Conservation (phyloP, 2,113 vertebrate genomes). For the Clarias macrocephalus region DNA sequence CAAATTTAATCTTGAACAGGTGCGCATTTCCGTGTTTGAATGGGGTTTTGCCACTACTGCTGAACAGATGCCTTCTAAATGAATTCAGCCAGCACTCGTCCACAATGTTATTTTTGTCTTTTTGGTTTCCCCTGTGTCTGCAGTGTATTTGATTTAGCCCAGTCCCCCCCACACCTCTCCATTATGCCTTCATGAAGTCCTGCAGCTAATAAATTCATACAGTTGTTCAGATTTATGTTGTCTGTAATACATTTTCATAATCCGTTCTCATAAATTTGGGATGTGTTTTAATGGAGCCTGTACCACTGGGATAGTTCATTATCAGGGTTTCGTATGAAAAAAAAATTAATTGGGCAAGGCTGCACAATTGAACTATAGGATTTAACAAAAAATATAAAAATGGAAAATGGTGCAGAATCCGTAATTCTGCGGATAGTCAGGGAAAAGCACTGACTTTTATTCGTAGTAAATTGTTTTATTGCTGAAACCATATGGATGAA, state of each 20-base stretch:
- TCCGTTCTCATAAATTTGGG: conserved; percentile 27
- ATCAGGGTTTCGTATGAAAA: conserved; percentile 20
- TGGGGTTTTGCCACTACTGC: conserved; percentile 12
- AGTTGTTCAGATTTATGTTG: conserved; percentile 33
- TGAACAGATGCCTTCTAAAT: not conserved
- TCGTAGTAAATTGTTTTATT: not conserved
- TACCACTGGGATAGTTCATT: conserved; percentile 24
- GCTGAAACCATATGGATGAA: not conserved
- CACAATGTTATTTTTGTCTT: conserved; percentile 9
- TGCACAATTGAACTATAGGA: not conserved
- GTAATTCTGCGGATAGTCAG: not conserved
- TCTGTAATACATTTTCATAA: conserved; percentile 31
- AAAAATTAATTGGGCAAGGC: not conserved
- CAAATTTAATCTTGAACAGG: conserved; percentile 9
- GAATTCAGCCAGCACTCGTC: not conserved
- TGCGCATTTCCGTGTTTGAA: not conserved
- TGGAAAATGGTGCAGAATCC: not conserved
- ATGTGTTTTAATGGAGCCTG: conserved; percentile 11
- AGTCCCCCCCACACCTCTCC: not conserved
- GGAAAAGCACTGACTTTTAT: not conserved
- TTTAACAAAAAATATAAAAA: not conserved
- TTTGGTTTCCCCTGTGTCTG: not conserved
- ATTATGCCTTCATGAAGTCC: conserved; percentile 26
- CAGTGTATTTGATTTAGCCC: conserved; percentile 7
- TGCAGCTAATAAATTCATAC: conserved; percentile 31